Base-by-base conservation (phyloP, 2,888 invertebrate genomes). In the Crepidodera aurea region DNA sequence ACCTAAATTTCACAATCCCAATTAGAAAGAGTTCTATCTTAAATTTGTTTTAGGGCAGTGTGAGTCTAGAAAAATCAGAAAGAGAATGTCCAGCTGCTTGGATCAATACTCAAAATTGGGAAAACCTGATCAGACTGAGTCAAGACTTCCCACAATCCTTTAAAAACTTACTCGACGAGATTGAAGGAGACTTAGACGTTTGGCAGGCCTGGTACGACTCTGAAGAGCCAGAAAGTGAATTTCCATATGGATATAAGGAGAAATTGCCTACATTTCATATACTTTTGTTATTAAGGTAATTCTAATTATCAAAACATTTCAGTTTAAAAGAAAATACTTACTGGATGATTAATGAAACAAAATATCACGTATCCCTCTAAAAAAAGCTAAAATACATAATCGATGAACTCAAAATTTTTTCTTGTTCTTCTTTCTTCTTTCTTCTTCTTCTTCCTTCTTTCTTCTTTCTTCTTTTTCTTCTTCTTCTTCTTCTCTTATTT, bases 61-160 rank as follows among this genome's bases (percentile, higher is more conserved):
- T 94, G 0, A 84, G 89, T 0, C 80, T 95, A 66, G 92, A 93
- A 75, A 93, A 92, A 79, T 85, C 90, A 0, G 74, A 85, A 10
- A 81, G 84, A 13, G 78, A 82, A 10, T 88, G 88, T 76, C 93
- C 94, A 0, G 87, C 86, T 0, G 71, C 82, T 1, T 95, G 94
- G 94, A 81, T 95, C 50, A 83, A 90, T 0, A 75, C 85, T 0
- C 85, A 90, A 81, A 88, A 90, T 19, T 96, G 96, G 96, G 90
- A 93, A 78, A 93, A 96, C 76, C 82, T 93, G 48, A 82, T 92
- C 57, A 90, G 92, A 73, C 78, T 96, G 32, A 82, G 88, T 1
- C 73, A 75, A 1, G 90, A 91, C 62, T 93, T 93, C 75, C 83
- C 87, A 0, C 84, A 87, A 0, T 71, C 80, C 0, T 96, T 96